Conservation (phyloP, 2,888 invertebrate species). For the Noctua pronuba region DNA sequence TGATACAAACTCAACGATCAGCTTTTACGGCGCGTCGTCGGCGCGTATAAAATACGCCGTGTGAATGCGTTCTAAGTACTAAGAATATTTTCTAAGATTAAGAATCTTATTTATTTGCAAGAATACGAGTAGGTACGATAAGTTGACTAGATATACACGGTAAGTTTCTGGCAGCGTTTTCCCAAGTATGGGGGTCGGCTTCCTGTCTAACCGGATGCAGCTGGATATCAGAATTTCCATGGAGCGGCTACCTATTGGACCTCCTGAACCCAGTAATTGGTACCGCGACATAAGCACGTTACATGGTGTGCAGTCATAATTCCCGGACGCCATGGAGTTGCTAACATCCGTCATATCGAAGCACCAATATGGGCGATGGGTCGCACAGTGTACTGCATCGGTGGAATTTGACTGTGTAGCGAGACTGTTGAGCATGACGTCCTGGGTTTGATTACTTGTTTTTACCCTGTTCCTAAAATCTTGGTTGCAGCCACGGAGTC, state of each 20-base stretch:
- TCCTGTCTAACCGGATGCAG: background rate
- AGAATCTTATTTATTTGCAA: background rate
- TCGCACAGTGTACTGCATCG: no score
- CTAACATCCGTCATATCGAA: no score
- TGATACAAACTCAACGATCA: no score
- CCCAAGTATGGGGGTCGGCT: background rate
- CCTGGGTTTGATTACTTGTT: background rate
- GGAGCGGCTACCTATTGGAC: background rate
- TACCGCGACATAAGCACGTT: background rate
- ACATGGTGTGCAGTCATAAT: background rate
- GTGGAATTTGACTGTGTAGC: background rate
- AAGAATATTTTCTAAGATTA: background rate
- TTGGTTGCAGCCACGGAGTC: no score
- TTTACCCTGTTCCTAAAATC: no score
- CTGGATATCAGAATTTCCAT: background rate
- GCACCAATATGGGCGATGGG: no score
- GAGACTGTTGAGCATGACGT: background rate
- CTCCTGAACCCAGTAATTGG: background rate
- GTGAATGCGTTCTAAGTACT: background rate
- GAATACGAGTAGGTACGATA: background rate
- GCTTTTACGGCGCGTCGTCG: background rate
- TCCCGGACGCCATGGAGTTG: no score
- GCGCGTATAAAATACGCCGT: background rate
- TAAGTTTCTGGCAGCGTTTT: background rate
- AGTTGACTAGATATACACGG: background rate